Percentiles rank a stretch among this genome's conserved stretches.
Conservation (phyloP, 1,140 invertebrate genomes). For the Cyclina sinensis region DNA sequence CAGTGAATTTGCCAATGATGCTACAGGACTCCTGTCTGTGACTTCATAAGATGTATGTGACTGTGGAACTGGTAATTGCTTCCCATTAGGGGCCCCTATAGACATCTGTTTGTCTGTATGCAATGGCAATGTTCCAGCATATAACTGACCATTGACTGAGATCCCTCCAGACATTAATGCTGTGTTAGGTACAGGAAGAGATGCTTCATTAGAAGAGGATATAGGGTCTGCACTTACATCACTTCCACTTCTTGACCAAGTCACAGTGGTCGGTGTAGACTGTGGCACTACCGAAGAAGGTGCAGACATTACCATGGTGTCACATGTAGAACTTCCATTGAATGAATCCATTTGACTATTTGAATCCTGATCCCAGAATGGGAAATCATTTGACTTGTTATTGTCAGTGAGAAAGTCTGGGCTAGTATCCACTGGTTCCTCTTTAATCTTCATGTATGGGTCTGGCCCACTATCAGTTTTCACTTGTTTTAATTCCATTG, state of each 20-base stretch:
- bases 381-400: slow-evolving; percentile 7
- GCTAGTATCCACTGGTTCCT: slow-evolving; percentile 47
- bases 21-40: neutral
- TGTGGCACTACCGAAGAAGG: neutral
- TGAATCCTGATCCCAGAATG: slow-evolving; percentile 25
- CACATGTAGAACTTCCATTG: neutral
- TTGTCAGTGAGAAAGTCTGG: neutral
- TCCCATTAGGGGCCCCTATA: neutral
- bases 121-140: neutral
- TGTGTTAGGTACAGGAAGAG: neutral
- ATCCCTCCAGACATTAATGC: neutral
- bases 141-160: neutral
- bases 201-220: neutral
- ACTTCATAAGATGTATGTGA: neutral
- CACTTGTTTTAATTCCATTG: slow-evolving; percentile 77
- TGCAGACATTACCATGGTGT: neutral
- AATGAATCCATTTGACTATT: neutral
- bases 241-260: neutral
- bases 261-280: neutral
- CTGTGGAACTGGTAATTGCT: neutral
- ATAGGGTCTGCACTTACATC: neutral
- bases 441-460: slow-evolving; percentile 20
- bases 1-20: neutral
- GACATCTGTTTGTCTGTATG: neutral
- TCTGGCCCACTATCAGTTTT: slow-evolving; percentile 8